A percentile compares a stretch with the other conserved stretches of the same genome.
phyloP scores from a whole-genome alignment of 2,797 vertebrate species.

The Myoxocephalus aenaeus region DNA sequence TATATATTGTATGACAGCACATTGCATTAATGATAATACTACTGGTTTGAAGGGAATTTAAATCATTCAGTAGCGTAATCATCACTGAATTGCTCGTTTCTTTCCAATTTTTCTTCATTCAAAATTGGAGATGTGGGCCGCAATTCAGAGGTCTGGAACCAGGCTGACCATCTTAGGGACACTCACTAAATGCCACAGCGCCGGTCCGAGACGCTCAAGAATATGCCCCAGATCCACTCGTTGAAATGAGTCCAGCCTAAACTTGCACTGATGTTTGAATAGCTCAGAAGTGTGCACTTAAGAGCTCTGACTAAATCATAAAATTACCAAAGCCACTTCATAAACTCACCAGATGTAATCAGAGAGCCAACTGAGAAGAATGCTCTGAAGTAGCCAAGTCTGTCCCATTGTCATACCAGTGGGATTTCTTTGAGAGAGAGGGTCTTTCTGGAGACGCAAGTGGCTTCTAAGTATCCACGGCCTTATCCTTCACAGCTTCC shows the following conservation, averaged over 20 bases:
- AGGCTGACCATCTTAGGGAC: conserved; percentile 11
- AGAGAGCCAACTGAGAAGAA: conserved; percentile 42
- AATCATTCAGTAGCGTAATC: neutral
- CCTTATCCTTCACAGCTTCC: conserved; percentile 44
- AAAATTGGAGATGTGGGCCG: neutral
- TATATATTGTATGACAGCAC: neutral
- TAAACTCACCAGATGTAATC: conserved; percentile 53
- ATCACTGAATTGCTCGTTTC: neutral
- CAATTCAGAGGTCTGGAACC: conserved; percentile 5
- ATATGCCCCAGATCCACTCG: conserved; percentile 27
- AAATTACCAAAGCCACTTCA: conserved; percentile 54
- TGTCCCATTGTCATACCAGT: conserved; percentile 22
- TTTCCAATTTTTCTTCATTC: neutral
- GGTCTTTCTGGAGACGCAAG: conserved; percentile 15
- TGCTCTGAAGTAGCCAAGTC: conserved; percentile 25
- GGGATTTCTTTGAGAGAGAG: neutral
- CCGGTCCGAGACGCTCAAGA: conserved; percentile 23
- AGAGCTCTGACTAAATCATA: conserved; percentile 47
- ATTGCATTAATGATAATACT: neutral
- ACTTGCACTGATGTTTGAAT: conserved; percentile 45
- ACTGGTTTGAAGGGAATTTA: neutral
- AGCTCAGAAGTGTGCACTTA: conserved; percentile 50
- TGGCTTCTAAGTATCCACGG: conserved; percentile 24
- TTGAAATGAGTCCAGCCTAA: conserved; percentile 38
- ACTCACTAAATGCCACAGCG: neutral